Evolutionary conservation across 2,113 vertebrate species (phyloP).

Genomic region (Notothenia rossii): DNA sequence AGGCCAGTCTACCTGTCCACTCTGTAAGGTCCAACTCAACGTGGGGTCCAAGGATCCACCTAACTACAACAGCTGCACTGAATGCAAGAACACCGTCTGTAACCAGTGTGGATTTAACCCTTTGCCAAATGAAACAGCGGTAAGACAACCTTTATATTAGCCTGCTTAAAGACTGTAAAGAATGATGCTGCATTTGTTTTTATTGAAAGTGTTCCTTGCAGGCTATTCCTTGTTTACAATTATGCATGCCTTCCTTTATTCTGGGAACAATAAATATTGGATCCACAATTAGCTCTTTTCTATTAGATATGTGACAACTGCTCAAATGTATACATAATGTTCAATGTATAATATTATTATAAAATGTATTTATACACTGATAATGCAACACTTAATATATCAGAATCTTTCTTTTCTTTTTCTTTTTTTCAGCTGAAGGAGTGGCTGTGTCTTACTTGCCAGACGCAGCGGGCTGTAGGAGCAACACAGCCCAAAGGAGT

Average conservation of each 20-base stretch:
- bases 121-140: constrained; percentile 84
- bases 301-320: neutral
- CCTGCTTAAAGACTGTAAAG: neutral
- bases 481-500: no score
- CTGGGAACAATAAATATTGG: neutral
- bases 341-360: neutral
- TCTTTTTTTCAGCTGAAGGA: constrained; percentile 77
- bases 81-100: constrained; percentile 92
- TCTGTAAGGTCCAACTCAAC: constrained; percentile 92
- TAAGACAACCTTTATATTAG: constrained; percentile 74
- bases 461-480: no score
- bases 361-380: neutral
- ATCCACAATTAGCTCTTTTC: neutral
- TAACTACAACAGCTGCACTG: constrained; percentile 92
- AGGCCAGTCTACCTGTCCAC: constrained; percentile 83
- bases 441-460: constrained; percentile 97
- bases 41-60: constrained; percentile 84
- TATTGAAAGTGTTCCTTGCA: neutral
- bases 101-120: constrained; percentile 96
- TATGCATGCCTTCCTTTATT: neutral
- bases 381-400: neutral
- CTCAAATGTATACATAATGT: neutral
- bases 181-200: neutral
- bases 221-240: neutral
- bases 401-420: neutral